These are phyloP conservation scores for Rhodeus uyekii DNA, from an alignment of 2,797 vertebrate species.

Conservation along the genomic window DNA sequence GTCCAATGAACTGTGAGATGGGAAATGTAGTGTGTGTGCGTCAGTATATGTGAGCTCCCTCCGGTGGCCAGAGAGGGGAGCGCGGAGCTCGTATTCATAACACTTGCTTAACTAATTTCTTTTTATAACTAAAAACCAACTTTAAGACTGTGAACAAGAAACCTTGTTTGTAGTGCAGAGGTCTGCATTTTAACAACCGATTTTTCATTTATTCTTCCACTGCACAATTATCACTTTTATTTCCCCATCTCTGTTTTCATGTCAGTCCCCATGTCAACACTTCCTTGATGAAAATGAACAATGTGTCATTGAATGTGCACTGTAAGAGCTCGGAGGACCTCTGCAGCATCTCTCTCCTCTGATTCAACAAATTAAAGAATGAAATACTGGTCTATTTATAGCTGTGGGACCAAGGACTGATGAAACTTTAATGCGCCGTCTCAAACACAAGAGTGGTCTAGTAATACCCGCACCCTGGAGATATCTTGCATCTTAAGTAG, in stretches of 20 bases:
- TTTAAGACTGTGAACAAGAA: not conserved
- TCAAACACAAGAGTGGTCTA: conserved; percentile 27
- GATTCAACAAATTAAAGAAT: conserved; percentile 47
- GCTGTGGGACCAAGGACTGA: conserved; percentile 39
- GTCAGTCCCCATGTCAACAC: conserved; percentile 10
- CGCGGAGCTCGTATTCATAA: too few species aligned
- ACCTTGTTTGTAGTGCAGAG: not conserved
- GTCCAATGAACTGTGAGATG: too few species aligned
- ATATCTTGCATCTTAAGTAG: conserved; percentile 35
- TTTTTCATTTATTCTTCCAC: not conserved
- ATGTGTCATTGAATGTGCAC: conserved; percentile 23
- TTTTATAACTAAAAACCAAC: not conserved
- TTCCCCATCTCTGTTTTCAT: conserved; percentile 15
- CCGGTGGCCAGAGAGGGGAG: too few species aligned
- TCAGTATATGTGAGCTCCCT: too few species aligned
- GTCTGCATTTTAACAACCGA: not conserved
- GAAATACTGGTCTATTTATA: conserved; percentile 49
- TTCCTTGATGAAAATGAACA: not conserved
- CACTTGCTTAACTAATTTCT: too few species aligned
- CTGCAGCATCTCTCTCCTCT: conserved; percentile 2
- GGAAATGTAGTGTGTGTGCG: too few species aligned
- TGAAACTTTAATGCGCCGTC: conserved; percentile 50
- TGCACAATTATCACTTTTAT: conserved; percentile 21
- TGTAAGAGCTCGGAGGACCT: conserved; percentile 5
- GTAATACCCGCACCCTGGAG: conserved; percentile 31